These are phyloP conservation scores for Callospermophilus lateralis DNA, from an alignment of 2,113 vertebrate genomes.

Conservation along the genomic window DNA sequence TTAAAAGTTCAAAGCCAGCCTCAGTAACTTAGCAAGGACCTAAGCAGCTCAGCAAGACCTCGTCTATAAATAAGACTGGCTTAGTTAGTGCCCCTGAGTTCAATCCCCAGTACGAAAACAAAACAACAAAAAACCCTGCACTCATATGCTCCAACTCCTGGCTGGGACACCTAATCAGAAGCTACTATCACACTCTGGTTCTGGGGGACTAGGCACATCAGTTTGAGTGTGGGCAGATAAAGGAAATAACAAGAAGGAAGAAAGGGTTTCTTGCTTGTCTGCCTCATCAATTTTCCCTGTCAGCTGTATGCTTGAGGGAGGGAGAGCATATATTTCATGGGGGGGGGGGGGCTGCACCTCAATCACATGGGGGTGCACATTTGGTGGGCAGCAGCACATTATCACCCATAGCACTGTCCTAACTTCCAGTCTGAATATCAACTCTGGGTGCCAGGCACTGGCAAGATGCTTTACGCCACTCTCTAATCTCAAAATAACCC, in stretches of 20 bases:
- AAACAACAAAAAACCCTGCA: no score
- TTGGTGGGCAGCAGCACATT: background rate
- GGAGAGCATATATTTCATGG: rapidly evolving
- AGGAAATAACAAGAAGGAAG: rapidly evolving
- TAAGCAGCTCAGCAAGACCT: no score
- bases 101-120: no score
- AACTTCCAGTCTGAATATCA: rapidly evolving
- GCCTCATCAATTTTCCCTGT: rapidly evolving
- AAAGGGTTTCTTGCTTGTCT: background rate
- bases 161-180: rapidly evolving
- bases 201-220: background rate
- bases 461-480: rapidly evolving
- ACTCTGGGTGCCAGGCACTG: background rate
- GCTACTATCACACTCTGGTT: background rate
- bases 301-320: rapidly evolving
- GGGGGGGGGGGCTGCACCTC: no score
- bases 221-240: background rate
- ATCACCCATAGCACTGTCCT: background rate
- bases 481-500: no score
- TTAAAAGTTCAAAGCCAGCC: no score
- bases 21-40: no score
- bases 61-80: no score
- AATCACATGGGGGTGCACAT: rapidly evolving
- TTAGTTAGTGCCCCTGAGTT: no score
- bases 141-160: rapidly evolving